Evolutionary conservation across 2,113 vertebrate genomes (phyloP).

Genomic region (Pogona vitticeps): DNA sequence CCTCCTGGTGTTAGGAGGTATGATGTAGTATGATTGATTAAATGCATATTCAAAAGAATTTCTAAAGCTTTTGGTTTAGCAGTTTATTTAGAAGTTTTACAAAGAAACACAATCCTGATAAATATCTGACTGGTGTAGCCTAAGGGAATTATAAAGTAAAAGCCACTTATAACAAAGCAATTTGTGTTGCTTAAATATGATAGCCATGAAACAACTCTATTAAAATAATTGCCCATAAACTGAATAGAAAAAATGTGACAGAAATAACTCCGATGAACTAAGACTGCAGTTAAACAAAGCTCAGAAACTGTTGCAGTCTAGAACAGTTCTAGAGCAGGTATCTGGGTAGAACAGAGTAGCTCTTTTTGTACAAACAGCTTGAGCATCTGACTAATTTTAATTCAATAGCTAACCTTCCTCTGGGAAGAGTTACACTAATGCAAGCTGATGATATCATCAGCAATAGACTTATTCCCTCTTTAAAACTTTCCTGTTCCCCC

Average conservation of each 20-base stretch:
- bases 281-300: neutral
- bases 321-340: too few species aligned
- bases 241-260: neutral
- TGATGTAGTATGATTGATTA: constrained; percentile 16
- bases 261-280: neutral
- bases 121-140: neutral
- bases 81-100: neutral
- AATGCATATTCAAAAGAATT: constrained; percentile 5
- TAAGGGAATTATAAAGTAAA: neutral
- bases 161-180: neutral
- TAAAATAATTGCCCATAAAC: neutral
- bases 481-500: too few species aligned
- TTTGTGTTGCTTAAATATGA: neutral
- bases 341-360: too few species aligned
- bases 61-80: neutral
- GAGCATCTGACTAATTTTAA: too few species aligned
- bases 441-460: too few species aligned
- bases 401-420: too few species aligned
- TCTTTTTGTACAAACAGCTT: too few species aligned
- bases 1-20: neutral
- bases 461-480: too few species aligned
- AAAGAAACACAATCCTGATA: constrained; percentile 4
- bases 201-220: neutral
- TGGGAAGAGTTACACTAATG: too few species aligned
- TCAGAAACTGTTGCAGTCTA: too few species aligned